Evolutionary conservation across 1,140 invertebrate species (phyloP), one percentile per base, ranked within the genome.

Genomic region (Hydropsyche tenuis): DNA sequence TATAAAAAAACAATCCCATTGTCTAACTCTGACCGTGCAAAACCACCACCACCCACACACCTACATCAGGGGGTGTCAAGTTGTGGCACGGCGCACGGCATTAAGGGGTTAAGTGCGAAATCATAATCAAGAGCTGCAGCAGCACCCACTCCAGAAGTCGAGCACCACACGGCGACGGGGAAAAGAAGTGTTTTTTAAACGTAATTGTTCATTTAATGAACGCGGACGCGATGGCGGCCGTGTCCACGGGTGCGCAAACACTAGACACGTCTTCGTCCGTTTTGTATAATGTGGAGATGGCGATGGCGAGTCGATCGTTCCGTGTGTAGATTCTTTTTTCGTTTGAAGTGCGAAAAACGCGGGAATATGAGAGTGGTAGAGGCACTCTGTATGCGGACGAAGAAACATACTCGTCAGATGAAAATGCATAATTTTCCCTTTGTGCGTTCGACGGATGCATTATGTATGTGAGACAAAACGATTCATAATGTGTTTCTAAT

Each of bases 181-280:
- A 56, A 37, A 72, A 64, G 51, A 68, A 73, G 73, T 69, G 72
- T 48, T 73, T 77, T 77, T 77, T 77, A 77, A 77, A 77, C 73
- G 76, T 69, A 74, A 75, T 77, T 77, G 76, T 77, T 77, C 76
- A 77, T 77, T 77, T 77, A 77, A 77, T 75, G 76, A 77, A 77
- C 73, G 27, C 53, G 45, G 60, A n/a, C n/a, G n/a, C n/a, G 11
- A 27, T 63, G 16, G 51, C 46, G n/a, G n/a, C n/a, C n/a, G n/a
- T n/a, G n/a, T 37, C 30, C 30, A 37, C 30, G 9, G 3, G 30
- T 4, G 30, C 3, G 9, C 3, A 37, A 37, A 37, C 30, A 37
- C 30, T 37, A 4, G 30, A 37, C 3, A 9, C 30, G 9, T 37
- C 30, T 37, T 37, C 30, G 30, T 37, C 30, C n/a, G n/a, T n/a